Evolutionary conservation across 1,140 invertebrate genomes (phyloP), one percentile per base, ranked within the genome.

Genomic region (Adoxophyes honmai): DNA sequence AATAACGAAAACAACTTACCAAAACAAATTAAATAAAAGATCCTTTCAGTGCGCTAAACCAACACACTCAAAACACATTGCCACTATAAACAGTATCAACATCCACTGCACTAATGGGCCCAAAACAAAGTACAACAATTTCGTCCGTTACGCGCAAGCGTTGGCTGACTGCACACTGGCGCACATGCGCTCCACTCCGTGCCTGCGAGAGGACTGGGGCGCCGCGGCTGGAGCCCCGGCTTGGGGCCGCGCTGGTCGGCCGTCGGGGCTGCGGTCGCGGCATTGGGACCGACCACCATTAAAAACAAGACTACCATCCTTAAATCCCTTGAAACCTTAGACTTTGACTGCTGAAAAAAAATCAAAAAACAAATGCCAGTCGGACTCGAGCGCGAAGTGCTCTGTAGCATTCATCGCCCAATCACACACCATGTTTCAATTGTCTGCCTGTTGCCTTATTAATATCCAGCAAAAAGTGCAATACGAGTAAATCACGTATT

Each of bases 71-170:
- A 44, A 38, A 16, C 42, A 48, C 42, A 48, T 48, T 28, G 42
- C 21, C 18, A 48, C 42, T 28, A 3, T 28, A 28, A 48, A 28
- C n/a, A n/a, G n/a, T n/a, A n/a, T n/a, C n/a, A n/a, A n/a, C n/a
- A n/a, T n/a, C 11, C 42, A 48, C 42, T 21, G 1, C 42, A 48
- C 42, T 28, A 48, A 42, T 15, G 21, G 16, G 15, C 39, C 21
- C 42, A 44, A 44, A 44, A 48, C n/a, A 21, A 28, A 48, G 11
- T 28, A 28, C n/a, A n/a, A n/a, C n/a, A n/a, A n/a, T n/a, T n/a
- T 28, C 21, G 21, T 28, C 21, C 21, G 2, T 28, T 28, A 28
- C 21, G 21, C 21, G 21, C 21, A 28, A 28, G 2, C 21, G 21
- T 28, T n/a, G n/a, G 28, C 34, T 36, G 11, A 4, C 5, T 44